Conservation (phyloP, 2,113 vertebrate genomes). For the Tursiops truncatus region DNA sequence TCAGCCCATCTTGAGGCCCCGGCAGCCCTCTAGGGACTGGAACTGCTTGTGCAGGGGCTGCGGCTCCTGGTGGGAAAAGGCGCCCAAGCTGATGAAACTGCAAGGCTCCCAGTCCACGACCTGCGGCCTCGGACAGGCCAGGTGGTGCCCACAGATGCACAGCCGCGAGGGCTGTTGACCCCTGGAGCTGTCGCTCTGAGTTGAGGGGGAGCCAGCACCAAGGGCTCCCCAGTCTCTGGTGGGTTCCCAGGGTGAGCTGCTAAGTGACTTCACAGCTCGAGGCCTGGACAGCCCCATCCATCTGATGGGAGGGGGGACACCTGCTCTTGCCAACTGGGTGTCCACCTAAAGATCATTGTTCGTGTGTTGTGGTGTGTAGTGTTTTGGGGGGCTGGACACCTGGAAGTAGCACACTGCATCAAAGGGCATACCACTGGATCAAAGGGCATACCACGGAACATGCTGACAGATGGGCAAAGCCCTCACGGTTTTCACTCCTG, state of each 20-base stretch:
- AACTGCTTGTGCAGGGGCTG: neutral
- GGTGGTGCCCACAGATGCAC: rapidly evolving
- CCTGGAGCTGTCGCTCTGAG: neutral
- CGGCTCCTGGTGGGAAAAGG: neutral
- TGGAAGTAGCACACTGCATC: neutral
- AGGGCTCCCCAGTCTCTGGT: neutral
- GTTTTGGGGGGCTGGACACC: neutral
- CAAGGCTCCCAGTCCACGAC: neutral
- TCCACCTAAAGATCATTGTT: neutral
- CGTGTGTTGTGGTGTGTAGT: no score
- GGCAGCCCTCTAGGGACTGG: rapidly evolving
- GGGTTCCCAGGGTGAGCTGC: neutral
- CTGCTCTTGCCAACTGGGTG: neutral
- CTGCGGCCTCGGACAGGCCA: neutral
- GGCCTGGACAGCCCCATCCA: neutral
- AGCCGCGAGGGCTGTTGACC: neutral
- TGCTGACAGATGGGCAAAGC: neutral
- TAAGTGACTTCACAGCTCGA: neutral
- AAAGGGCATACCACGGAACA: neutral
- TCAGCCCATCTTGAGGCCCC: rapidly evolving
- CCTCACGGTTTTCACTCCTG: neutral
- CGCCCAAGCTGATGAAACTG: neutral
- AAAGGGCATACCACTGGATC: neutral
- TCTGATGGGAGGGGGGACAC: neutral
- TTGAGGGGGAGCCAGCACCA: neutral